Base-by-base conservation (phyloP, 1,140 invertebrate genomes). In the Micrasema minimum region DNA sequence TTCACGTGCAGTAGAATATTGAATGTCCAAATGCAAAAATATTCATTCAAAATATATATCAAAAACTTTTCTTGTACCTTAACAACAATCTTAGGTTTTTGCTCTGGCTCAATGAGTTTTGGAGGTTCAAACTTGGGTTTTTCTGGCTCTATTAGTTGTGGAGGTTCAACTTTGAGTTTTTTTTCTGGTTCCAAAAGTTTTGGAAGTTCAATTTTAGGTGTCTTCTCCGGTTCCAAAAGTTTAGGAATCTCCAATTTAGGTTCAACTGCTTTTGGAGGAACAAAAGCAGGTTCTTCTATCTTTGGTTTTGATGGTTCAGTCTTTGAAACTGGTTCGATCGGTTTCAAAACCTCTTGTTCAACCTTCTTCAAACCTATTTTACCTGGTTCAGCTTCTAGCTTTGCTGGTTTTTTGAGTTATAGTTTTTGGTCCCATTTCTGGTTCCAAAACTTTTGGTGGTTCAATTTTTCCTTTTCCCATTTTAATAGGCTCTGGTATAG, bases 21-120 rank as follows among this genome's bases (percentile, higher is more conserved):
- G n/a, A n/a, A n/a, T n/a, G 26, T 7, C 26, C 26, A 31, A 31
- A 31, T 4, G 7, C 26, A 31, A 31, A 31, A 31, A 31, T n/a
- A n/a, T 31, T 31, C 26, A 31, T 31, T 31, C 26, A 31, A 31
- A 31, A 2, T 31, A 31, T 2, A 31, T 31, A 31, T 31, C 26
- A 31, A 31, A 31, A 31, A 31, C 26, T 2, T 31, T 31, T 31
- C 26, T 31, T 31, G 26, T 69, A 69, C 67, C 67, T 69, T 69
- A 14, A 41, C 38, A 38, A n/a, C 35, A 31, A 18, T 2, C 46
- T 59, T 69, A 46, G 45, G 41, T 59, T 61, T 61, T 45, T 26
- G 20, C 9, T 53, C 66, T 31, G 46, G 46, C 55, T 68, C 66
- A 2, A 68, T 20, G 2, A 68, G 23, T 37, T 66, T 46, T 10